Percentiles rank a stretch among this genome's conserved stretches.
phyloP scores from a whole-genome alignment of 2,113 vertebrate genomes.

The Coptodon bakossiorum region DNA sequence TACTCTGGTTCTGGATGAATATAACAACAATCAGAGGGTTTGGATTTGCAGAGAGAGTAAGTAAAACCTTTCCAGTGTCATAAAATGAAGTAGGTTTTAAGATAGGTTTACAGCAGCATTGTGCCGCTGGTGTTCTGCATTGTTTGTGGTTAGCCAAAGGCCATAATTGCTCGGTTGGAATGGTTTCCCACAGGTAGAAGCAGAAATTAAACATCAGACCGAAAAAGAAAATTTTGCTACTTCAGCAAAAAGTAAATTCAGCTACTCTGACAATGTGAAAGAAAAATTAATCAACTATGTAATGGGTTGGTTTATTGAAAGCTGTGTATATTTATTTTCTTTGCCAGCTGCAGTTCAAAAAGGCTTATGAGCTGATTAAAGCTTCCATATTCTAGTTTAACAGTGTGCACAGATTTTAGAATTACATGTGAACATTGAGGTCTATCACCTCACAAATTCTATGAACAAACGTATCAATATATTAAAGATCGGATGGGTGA shows the following conservation, averaged over 20 bases:
- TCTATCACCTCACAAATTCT: neutral
- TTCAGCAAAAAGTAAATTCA: neutral
- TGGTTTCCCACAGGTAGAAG: conserved; percentile 24
- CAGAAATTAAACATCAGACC: neutral
- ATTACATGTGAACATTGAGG: neutral
- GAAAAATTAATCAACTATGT: neutral
- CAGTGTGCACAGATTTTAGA: neutral
- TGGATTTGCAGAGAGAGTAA: neutral
- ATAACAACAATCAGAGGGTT: neutral
- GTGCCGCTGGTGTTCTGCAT: neutral
- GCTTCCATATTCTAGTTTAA: neutral
- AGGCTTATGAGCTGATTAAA: neutral
- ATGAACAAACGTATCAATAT: neutral
- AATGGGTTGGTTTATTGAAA: neutral
- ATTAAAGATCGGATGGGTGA: neutral
- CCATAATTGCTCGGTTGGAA: neutral
- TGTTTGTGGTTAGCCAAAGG: conserved; percentile 23
- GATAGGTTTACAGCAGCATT: neutral
- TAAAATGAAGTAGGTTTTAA: neutral
- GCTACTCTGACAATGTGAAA: neutral
- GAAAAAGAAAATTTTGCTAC: neutral
- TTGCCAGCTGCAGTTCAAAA: neutral
- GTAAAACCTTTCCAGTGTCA: neutral
- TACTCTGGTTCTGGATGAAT: neutral
- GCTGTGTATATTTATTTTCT: neutral